phyloP scores from a whole-genome alignment of 2,797 vertebrate genomes.

The Peromyscus nudipes region DNA sequence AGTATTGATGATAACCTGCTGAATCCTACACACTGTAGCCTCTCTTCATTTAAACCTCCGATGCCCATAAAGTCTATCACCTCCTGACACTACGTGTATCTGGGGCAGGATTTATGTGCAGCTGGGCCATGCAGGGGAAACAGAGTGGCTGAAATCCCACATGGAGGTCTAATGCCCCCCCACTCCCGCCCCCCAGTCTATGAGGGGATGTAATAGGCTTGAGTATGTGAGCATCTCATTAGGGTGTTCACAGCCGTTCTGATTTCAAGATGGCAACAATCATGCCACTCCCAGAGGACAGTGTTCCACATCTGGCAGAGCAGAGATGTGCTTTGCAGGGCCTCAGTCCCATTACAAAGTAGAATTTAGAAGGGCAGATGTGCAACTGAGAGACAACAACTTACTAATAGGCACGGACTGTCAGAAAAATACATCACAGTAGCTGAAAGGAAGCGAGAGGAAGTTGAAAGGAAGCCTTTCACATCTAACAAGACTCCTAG shows the following conservation, averaged over 20 bases:
- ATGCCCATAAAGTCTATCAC: too few relatives aligned
- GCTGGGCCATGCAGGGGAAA: too few relatives aligned
- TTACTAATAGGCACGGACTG: neutral
- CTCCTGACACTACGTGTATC: neutral
- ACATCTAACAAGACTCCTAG: conserved; percentile 1
- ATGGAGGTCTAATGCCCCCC: neutral
- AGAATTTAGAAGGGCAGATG: neutral
- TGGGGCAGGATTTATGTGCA: neutral
- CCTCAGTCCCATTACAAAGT: neutral
- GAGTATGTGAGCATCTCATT: neutral
- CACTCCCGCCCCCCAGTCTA: neutral
- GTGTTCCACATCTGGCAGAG: conserved; percentile 4
- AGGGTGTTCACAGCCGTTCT: neutral
- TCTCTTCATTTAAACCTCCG: neutral
- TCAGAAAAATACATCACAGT: neutral
- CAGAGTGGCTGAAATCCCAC: neutral
- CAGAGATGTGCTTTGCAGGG: neutral
- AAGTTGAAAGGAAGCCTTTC: neutral
- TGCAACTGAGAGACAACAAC: neutral
- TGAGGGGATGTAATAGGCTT: neutral
- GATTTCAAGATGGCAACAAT: neutral
- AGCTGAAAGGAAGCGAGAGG: neutral
- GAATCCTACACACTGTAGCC: neutral
- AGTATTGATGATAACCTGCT: neutral
- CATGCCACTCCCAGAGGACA: neutral